phyloP scores from a whole-genome alignment of 35 echinoderm and acorn worm genomes.

The Patiria miniata region DNA sequence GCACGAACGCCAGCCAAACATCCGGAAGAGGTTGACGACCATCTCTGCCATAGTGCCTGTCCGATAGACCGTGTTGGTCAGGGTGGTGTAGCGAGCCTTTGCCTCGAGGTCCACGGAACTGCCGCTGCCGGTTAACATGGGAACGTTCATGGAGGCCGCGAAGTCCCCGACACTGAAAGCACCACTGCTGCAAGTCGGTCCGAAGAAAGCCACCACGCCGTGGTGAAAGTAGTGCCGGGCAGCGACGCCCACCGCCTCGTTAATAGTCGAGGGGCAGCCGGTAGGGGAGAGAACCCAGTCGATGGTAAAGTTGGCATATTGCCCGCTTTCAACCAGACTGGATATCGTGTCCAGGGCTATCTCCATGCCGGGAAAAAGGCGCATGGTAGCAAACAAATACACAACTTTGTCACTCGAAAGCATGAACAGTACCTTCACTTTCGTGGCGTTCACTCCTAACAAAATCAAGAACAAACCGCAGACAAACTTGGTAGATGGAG shows the following conservation, averaged over 20 bases:
- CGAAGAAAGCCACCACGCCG: slow-evolving; percentile 32
- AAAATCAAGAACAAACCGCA: too few relatives aligned
- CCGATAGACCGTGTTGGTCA: slow-evolving; percentile 31
- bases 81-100: slow-evolving; percentile 25
- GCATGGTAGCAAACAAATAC: neutral
- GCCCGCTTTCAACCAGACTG: neutral
- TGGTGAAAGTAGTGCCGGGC: neutral
- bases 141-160: slow-evolving; percentile 24
- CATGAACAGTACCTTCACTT: too few relatives aligned
- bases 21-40: neutral
- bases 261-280: neutral
- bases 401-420: too few relatives aligned
- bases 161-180: slow-evolving; percentile 3
- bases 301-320: slow-evolving; percentile 28
- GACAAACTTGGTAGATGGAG: too few relatives aligned
- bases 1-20: slow-evolving; percentile 7
- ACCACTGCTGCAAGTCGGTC: slow-evolving; percentile 44
- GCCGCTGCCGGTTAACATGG: slow-evolving; percentile 27
- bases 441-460: too few relatives aligned
- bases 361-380: slow-evolving; percentile 26
- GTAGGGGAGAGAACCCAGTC: neutral
- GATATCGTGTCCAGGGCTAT: slow-evolving; percentile 36
- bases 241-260: neutral
- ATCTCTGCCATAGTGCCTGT: slow-evolving; percentile 16
- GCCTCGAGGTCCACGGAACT: slow-evolving; percentile 5